Evolutionary conservation across 2,113 vertebrate genomes (phyloP), one percentile per base, ranked within the genome.

Genomic region (Lontra canadensis): DNA sequence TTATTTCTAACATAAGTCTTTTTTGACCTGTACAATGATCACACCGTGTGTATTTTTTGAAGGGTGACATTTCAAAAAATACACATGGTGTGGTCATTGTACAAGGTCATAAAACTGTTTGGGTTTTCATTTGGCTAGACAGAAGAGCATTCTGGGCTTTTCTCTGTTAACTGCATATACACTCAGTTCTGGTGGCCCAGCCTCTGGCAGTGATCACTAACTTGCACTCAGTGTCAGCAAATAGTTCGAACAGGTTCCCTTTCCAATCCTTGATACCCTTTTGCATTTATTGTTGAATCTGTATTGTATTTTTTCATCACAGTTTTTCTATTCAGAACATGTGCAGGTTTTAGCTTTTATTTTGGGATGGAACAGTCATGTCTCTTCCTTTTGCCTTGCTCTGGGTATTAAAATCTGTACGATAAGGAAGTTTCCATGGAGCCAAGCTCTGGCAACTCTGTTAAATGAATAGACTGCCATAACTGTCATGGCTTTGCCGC

Each of bases 111-210:
- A 34, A 63, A 82, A 34, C 39, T 12, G 4, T 59, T 3, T 44
- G 73, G 29, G 36, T 83, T 97, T 96, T 90, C 82, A 84, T 23
- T 92, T 74, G 63, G 65, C 47, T 39, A 67, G 44, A 67, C 49
- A 13, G 3, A 57, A 49, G 31, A 78, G 29, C 29, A 31, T 59
- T 88, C 36, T 25, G 23, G 83, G 11, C 23, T 85, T 84, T 90
- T 63, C 63, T 91, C 34, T 34, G 7, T 52, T 90, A 36, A 49
- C 49, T n/a, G 86, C 36, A 12, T 21, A 26, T 6, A 44, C 1
- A 4, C n/a, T 57, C 26, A 21, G 11, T 78, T 55, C 26, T 83
- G 17, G 74, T 57, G 9, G 20, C 57, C 42, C 29, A 52, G n/a
- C 21, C 1, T 81, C 44, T 55, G 39, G 52, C 34, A 13, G 39